These are phyloP conservation scores for Caerostris darwini DNA, from an alignment of 1,140 invertebrate genomes.

Conservation along the genomic window DNA sequence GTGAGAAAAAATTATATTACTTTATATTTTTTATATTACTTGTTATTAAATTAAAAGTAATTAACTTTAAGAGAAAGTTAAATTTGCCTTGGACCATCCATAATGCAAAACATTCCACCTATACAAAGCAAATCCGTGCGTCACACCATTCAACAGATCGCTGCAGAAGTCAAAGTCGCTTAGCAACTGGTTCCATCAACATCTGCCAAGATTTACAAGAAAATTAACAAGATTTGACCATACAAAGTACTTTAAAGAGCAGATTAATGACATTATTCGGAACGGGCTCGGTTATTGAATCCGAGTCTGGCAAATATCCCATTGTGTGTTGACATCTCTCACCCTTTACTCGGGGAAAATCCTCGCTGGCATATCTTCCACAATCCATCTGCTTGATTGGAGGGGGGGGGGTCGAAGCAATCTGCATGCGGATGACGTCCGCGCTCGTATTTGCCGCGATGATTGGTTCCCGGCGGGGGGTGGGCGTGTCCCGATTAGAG, in stretches of 20 bases:
- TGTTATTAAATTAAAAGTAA: no score
- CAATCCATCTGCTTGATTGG: background rate
- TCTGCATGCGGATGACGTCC: slow-evolving; percentile 71
- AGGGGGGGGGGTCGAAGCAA: background rate
- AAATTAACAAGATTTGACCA: background rate
- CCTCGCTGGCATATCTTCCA: background rate
- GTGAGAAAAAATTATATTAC: no score
- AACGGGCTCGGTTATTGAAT: background rate
- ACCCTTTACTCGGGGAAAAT: background rate
- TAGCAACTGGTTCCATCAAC: background rate
- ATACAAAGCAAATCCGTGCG: no score
- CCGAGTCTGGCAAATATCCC: background rate
- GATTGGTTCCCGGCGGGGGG: slow-evolving; percentile 76
- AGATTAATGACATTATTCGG: background rate
- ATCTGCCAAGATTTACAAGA: background rate
- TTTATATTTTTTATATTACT: no score
- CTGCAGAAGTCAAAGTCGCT: background rate
- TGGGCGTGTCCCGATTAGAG: slow-evolving; percentile 72
- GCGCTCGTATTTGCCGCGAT: slow-evolving; percentile 66
- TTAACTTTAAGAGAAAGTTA: no score
- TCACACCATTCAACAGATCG: no score
- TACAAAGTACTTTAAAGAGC: background rate
- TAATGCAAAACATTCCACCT: no score
- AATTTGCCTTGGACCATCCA: no score
- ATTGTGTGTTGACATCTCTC: background rate